These are phyloP conservation scores for Malurus elegans DNA, from an alignment of 2,113 vertebrate species.

Conservation along the genomic window DNA sequence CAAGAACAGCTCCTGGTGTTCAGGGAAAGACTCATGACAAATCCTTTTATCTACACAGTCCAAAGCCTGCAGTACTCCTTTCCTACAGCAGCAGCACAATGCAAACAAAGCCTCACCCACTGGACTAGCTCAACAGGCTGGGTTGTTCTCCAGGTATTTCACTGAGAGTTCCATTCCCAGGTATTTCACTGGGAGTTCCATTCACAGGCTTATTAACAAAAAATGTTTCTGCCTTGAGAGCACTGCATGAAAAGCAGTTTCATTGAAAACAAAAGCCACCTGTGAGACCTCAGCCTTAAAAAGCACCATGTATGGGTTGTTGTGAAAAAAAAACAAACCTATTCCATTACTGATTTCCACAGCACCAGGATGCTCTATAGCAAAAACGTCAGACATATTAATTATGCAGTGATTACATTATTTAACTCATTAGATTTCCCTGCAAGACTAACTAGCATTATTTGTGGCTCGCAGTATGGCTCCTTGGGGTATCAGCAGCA, in stretches of 20 bases:
- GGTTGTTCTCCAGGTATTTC: neutral
- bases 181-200: neutral
- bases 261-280: neutral
- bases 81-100: neutral
- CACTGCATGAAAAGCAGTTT: neutral
- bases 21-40: neutral
- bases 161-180: neutral
- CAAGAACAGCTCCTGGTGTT: neutral
- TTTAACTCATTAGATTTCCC: conserved; percentile 58
- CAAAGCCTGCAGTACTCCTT: neutral
- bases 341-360: neutral
- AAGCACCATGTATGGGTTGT: neutral
- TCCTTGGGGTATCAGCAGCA: conserved; percentile 96
- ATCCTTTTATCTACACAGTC: neutral
- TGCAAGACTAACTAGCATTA: conserved; percentile 77
- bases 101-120: neutral
- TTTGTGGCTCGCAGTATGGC: conserved; percentile 92
- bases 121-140: neutral
- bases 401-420: conserved; percentile 38
- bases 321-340: neutral
- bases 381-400: conserved; percentile 28
- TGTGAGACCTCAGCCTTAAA: neutral
- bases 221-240: neutral
- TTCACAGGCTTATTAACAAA: neutral
- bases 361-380: neutral